Conservation (phyloP, 1,140 invertebrate genomes). For the Drosophila kohkoa region DNA sequence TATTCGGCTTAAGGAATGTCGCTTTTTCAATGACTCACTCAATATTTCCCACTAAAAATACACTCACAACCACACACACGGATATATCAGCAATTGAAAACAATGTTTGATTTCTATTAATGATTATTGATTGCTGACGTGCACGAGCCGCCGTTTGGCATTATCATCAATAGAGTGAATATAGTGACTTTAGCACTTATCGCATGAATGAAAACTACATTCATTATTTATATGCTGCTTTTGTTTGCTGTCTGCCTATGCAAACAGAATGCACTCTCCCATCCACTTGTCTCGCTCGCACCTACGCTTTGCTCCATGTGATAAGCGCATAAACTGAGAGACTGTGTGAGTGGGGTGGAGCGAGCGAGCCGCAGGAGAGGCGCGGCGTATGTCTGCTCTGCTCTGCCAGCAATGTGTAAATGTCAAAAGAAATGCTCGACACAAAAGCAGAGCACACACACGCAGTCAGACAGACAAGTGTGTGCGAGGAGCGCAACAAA, state of each 20-base stretch:
- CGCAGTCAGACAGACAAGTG: slow-evolving; percentile 30
- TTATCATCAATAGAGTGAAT: slow-evolving; percentile 42
- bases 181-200: slow-evolving; percentile 35
- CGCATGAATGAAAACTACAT: slow-evolving; percentile 49
- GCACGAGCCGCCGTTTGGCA: slow-evolving; percentile 31
- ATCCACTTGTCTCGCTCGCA: slow-evolving; percentile 10
- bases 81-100: slow-evolving; percentile 14
- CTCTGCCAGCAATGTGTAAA: slow-evolving; percentile 72
- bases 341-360: background rate
- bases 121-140: slow-evolving; percentile 77
- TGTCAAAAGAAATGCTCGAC: slow-evolving; percentile 56
- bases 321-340: slow-evolving; percentile 53
- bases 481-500: slow-evolving; percentile 42
- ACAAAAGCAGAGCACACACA: slow-evolving; percentile 37
- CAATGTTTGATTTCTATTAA: slow-evolving; percentile 45
- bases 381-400: slow-evolving; percentile 49
- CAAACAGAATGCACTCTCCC: slow-evolving; percentile 50
- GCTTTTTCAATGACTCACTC: slow-evolving; percentile 55
- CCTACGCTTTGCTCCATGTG: slow-evolving; percentile 9
- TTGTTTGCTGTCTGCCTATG: slow-evolving; percentile 16
- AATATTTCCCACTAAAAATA: slow-evolving; percentile 8
- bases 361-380: slow-evolving; percentile 13
- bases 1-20: slow-evolving; percentile 51
- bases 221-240: slow-evolving; percentile 39
- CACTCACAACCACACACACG: slow-evolving; percentile 1